Conservation (phyloP, 2,888 invertebrate genomes). For the Calameuta idolon region DNA sequence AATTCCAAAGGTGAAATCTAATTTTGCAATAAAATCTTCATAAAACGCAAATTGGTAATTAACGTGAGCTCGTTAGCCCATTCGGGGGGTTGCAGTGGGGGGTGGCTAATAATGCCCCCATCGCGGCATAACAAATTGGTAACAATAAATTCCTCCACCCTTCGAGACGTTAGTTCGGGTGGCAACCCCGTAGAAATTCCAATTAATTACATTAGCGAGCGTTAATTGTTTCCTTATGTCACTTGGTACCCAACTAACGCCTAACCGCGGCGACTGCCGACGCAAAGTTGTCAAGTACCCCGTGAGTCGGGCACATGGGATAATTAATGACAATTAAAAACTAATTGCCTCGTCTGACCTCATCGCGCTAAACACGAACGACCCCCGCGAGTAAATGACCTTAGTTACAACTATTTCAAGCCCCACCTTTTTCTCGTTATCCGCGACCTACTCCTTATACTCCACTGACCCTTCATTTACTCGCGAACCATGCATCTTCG, state of each 20-base stretch:
- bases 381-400: neutral
- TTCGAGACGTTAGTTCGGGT: neutral
- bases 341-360: constrained; percentile 27
- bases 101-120: neutral
- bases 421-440: neutral
- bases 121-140: neutral
- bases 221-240: constrained; percentile 12
- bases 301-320: neutral
- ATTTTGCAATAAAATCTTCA: constrained; percentile 8
- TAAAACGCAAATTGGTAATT: constrained; percentile 10
- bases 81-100: neutral
- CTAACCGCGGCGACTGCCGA: constrained; percentile 22
- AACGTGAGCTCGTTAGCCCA: neutral
- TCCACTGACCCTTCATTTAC: neutral
- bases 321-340: constrained; percentile 41
- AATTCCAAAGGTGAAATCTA: neutral
- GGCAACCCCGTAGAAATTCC: constrained; percentile 9
- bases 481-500: neutral
- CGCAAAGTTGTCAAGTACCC: constrained; percentile 19
- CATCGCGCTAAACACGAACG: neutral
- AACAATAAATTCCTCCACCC: constrained; percentile 8
- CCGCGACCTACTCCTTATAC: neutral
- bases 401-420: neutral
- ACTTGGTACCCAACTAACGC: constrained; percentile 34
- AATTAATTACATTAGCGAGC: constrained; percentile 12